Evolutionary conservation across 2,888 invertebrate genomes (phyloP), one percentile per base, ranked within the genome.

Genomic region (Cheiracanthium punctorium): DNA sequence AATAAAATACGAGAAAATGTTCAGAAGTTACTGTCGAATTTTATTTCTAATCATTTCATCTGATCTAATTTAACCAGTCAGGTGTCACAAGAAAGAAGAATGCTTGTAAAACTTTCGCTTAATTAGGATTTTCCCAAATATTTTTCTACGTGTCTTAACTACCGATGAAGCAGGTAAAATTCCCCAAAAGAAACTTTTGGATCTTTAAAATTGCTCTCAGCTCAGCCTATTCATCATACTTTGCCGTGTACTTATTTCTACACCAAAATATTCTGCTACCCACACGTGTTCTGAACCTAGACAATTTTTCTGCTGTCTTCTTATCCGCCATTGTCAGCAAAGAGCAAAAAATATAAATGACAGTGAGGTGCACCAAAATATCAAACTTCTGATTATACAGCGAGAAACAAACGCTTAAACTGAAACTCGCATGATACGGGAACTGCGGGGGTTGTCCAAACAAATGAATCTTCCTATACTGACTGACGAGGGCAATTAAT

Each of bases 401-500:
- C 58, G 58, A n/a, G 58, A 24, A 58, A 58, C 58, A 58, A 58
- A 58, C 24, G 58, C 58, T 17, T 5, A 4, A 24, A 24, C 58
- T 58, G 58, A 20, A 58, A 58, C 1, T 24, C 24, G 7, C 5
- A 33, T 33, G 29, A 69, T 70, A 41, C n/a, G 48, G 64, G 41
- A 74, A 29, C 79, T 79, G 73, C 79, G 73, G 73, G 84, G 84
- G 76, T 52, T 70, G 67, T 30, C 17, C 52, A 79, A 85, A 85
- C 84, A 80, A 85, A 85, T 79, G 79, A 85, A 79, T 29, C 32
- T 30, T n/a, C 41, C 74, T 52, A 79, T 33, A 41, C 33, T 5
- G 37, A 12, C 52, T 85, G 84, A 85, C 84, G 65, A 69, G 69
- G 67, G 84, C 84, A 85, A 85, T 85, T 85, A 85, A 85, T 85